Base-by-base conservation (phyloP, 1,140 invertebrate species). In the Matsumurasca onukii region DNA sequence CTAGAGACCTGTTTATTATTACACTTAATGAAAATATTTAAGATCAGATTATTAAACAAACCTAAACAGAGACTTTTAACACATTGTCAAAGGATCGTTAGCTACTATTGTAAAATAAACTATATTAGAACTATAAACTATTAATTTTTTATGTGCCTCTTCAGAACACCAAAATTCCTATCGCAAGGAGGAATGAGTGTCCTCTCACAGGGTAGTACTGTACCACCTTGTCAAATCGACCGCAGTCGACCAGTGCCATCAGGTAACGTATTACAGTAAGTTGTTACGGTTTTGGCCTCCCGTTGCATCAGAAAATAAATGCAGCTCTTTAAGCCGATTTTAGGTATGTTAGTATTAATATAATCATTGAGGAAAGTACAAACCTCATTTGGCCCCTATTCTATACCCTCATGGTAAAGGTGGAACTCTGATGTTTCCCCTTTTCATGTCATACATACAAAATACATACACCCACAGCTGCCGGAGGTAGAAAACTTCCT, bases 131-230 rank as follows among this genome's bases (percentile, higher is more conserved):
- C n/a, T n/a, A n/a, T n/a, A n/a, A n/a, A n/a, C n/a, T n/a, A n/a
- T n/a, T n/a, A n/a, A n/a, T n/a, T n/a, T n/a, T n/a, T n/a, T n/a
- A n/a, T n/a, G n/a, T n/a, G 48, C 64, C 66, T 71, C 39, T 75
- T 73, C 22, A 76, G 68, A 24, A 73, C 52, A 20, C 68, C 70
- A 65, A 77, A 77, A 68, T 72, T 72, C 64, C 74, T 61, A 65
- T 76, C 75, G 48, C 74, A 75, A 3, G 73, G 1, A 77, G 67
- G 64, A 72, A 77, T 30, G 69, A 69, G 48, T 76, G 74, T 34
- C 75, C 75, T 31, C 70, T n/a, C n/a, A 71, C 45, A 13, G 75
- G 73, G 66, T 73, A 75, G 20, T 45, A 55, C n/a, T 75, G 69
- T 31, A 34, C 31, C 39, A 76, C 68, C 57, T 63, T 75, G 31